Evolutionary conservation across 2,797 vertebrate species (phyloP), one percentile per base, ranked within the genome.

Genomic region (Ctenosaura bakeri): DNA sequence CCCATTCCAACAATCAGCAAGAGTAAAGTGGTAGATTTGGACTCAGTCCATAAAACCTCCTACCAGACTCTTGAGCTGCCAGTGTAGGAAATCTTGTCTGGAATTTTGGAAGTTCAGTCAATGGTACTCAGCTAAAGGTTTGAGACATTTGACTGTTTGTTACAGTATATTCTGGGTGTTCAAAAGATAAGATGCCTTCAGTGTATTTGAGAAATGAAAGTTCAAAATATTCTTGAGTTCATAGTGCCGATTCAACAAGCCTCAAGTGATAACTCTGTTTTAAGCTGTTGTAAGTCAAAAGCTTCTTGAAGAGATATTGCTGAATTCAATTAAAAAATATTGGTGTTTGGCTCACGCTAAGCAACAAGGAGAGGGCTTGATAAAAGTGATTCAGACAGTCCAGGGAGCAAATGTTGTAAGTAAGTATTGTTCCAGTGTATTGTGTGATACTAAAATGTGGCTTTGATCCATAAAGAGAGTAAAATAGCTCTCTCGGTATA

Each of bases 371-470:
- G 52, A 50, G 5, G 54, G 24, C 1, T 46, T 69, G 89, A 52
- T 90, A 81, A 86, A 85, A 88, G 54, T 82, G 89, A 81, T 86
- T 62, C 77, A 90, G 85, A 29, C 81, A 71, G 35, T 86, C 77
- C 18, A 81, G 64, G 64, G 64, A 90, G 52, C 62, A 18, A 32
- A 29, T 71, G 35, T 80, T 80, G 42, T 85, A 90, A 71, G 50
- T 59, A 52, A 81, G 77, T 35, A 82, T 54, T 35, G 64, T 86
- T 81, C 52, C 66, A 86, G 52, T 73, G 42, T 69, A 81, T 38
- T 73, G 52, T 86, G 66, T 74, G 85, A 81, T 74, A 86, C 82
- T 90, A 86, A 90, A 86, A 90, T 62, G 64, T 59, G 50, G 32
- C 66, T 62, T 86, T 90, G 66, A 90, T 86, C 84, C 78, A 74